A percentile compares a stretch with the other conserved stretches of the same genome.
Conservation (phyloP, 1,140 invertebrate genomes). For the Tetragonula clypearis region DNA sequence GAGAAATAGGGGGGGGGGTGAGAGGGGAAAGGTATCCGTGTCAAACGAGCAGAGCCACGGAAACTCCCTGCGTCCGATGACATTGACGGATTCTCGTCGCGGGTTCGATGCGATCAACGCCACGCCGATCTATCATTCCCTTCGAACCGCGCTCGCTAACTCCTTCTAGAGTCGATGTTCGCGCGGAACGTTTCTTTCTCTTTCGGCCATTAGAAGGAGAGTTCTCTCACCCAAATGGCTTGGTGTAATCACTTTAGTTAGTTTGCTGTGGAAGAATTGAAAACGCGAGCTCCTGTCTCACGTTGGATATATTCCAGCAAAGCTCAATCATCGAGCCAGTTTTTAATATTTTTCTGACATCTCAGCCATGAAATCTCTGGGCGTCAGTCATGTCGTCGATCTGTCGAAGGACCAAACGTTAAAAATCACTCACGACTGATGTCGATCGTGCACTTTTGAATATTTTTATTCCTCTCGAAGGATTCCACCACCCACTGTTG, state of each 20-base stretch:
- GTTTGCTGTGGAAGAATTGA: not conserved
- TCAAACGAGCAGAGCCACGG: constrained; percentile 37
- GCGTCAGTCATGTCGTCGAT: not conserved
- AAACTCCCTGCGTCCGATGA: constrained; percentile 61
- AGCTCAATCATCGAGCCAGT: not conserved
- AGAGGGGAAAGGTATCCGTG: constrained; percentile 51
- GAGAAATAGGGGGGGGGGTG: not conserved
- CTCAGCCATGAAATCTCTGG: not conserved
- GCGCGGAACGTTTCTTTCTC: not conserved
- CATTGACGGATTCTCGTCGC: constrained; percentile 68
- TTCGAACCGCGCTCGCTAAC: not conserved
- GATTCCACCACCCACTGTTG: too few species aligned
- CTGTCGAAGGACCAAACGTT: too few species aligned
- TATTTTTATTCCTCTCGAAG: too few species aligned
- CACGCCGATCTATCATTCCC: constrained; percentile 59
- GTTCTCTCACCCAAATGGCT: not conserved
- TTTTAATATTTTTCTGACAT: not conserved
- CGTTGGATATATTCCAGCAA: not conserved
- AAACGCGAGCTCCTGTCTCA: not conserved
- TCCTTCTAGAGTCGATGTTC: not conserved
- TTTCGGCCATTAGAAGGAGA: not conserved
- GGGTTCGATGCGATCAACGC: constrained; percentile 58
- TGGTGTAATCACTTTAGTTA: too few species aligned
- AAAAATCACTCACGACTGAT: too few species aligned
- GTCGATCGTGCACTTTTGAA: too few species aligned